Evolutionary conservation across 2,113 vertebrate genomes (phyloP).

Genomic region (Ploceus nigricollis): DNA sequence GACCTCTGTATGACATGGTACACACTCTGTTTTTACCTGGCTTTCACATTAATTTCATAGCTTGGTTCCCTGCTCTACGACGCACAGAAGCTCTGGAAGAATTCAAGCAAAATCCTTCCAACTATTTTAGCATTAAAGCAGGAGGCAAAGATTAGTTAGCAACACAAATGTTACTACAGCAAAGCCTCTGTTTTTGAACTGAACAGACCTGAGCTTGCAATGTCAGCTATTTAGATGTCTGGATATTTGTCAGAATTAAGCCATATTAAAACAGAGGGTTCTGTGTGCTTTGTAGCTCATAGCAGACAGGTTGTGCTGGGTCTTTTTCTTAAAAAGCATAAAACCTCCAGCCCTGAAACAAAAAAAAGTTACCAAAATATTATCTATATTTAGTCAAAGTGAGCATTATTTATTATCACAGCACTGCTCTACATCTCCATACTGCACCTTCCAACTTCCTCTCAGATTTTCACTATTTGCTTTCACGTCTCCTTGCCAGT

Average conservation of each 20-base stretch:
- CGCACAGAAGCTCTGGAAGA: neutral
- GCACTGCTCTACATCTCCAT: neutral
- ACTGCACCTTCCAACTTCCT: neutral
- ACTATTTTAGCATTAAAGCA: conserved; percentile 2
- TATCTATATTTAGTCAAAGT: neutral
- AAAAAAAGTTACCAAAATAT: neutral
- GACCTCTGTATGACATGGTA: neutral
- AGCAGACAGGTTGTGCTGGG: neutral
- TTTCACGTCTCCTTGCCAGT: fast-evolving
- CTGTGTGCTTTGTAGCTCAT: neutral
- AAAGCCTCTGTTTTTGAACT: neutral
- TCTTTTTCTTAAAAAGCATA: neutral
- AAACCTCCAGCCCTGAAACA: neutral
- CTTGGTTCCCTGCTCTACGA: neutral
- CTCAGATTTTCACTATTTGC: neutral
- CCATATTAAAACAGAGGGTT: neutral
- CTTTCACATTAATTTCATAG: neutral
- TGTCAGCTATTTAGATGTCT: neutral
- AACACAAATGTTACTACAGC: neutral
- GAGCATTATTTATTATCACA: neutral
- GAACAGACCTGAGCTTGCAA: neutral
- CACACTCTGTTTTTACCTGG: neutral
- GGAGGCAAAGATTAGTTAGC: neutral
- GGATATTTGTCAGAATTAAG: neutral
- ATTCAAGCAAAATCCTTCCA: conserved; percentile 29